Conservation (phyloP, 2,113 vertebrate species). For the Lophotis ruficrista region DNA sequence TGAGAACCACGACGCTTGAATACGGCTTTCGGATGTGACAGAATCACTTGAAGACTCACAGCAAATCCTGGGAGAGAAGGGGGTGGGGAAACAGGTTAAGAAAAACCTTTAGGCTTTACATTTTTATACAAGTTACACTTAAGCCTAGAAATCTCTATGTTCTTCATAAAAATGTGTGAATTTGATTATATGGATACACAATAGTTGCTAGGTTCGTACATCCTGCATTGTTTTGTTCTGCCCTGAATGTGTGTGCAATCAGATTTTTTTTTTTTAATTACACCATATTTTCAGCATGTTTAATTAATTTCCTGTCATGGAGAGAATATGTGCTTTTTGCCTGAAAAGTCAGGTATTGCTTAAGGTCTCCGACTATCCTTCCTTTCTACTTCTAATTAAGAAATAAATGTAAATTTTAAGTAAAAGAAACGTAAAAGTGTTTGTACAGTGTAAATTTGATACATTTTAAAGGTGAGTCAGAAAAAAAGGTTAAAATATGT, state of each 20-base stretch:
- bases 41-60: conserved; percentile 95
- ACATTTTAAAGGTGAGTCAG: neutral
- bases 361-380: neutral
- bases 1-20: conserved; percentile 96
- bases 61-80: conserved; percentile 85
- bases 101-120: neutral
- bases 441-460: too few species aligned
- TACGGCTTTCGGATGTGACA: conserved; percentile 89
- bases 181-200: neutral
- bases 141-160: neutral
- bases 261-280: neutral
- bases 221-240: neutral
- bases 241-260: neutral
- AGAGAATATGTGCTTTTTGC: neutral
- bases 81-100: neutral
- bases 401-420: neutral
- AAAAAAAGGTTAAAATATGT: neutral
- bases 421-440: neutral
- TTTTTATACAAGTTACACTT: neutral
- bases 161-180: neutral
- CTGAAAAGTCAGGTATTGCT: neutral
- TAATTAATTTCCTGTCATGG: neutral
- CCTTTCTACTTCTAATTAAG: neutral
- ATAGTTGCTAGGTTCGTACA: neutral
- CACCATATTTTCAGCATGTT: neutral